phyloP scores from a whole-genome alignment of 2,113 vertebrate genomes.

The Miniopterus natalensis region DNA sequence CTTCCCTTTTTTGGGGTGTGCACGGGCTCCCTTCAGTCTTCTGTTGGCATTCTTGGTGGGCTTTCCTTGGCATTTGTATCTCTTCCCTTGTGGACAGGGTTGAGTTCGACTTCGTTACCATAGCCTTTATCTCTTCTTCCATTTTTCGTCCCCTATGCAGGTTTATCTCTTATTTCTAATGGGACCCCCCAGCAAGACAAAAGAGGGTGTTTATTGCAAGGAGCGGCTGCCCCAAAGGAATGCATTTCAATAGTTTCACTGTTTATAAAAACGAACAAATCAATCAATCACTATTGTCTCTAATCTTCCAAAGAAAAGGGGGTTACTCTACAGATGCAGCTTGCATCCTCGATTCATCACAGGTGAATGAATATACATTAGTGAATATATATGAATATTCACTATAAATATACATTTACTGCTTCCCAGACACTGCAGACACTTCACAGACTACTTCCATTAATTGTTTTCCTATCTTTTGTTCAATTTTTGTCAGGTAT shows the following conservation, averaged over 20 bases:
- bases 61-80: background rate
- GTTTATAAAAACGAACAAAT: slow-evolving; percentile 55
- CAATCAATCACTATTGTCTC: background rate
- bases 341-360: slow-evolving; percentile 13
- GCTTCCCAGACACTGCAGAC: background rate
- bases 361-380: background rate
- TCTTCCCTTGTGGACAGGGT: background rate
- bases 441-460: background rate
- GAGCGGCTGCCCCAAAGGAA: slow-evolving; percentile 7
- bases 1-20: rapidly evolving
- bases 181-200: background rate
- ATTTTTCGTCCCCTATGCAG: background rate
- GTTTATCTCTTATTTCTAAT: slow-evolving; percentile 9
- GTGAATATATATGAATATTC: too few relatives aligned
- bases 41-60: background rate
- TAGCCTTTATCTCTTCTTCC: background rate
- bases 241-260: slow-evolving; percentile 42
- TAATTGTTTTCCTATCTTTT: background rate
- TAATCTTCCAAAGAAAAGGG: slow-evolving; percentile 39
- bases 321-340: background rate
- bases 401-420: background rate
- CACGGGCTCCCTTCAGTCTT: background rate
- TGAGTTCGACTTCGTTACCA: background rate
- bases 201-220: slow-evolving; percentile 58
- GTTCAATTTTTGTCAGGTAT: background rate